Evolutionary conservation across 1,140 invertebrate genomes (phyloP), one percentile per base, ranked within the genome.

Genomic region (Holotrichia oblita): DNA sequence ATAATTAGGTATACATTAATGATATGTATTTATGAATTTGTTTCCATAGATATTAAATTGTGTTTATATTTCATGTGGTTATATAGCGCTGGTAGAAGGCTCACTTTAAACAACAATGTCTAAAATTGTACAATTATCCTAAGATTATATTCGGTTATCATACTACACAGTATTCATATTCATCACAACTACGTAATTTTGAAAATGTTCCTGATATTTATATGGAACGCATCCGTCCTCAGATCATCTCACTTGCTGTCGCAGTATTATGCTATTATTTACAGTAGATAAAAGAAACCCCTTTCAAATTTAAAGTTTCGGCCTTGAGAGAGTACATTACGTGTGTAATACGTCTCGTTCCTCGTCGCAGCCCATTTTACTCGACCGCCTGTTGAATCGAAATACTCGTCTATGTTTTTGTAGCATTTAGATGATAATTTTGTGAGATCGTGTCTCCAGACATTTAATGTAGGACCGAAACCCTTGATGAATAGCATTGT

Each of bases 391-490:
- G 61, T 69, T 69, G 61, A 69, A 69, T 69, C 61, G 61, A 69
- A 69, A 69, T 69, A 22, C 22, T 8, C 22, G 44, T 48, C 44
- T 48, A 17, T 48, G 44, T 48, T 48, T 48, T 48, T 48, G 61
- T 69, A 69, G 27, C 61, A 69, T 69, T 69, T 69, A 69, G 61
- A 69, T 69, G 61, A 69, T 69, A 69, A 69, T 69, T 69, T 27
- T 69, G 2, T 69, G 61, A 69, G 61, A 69, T 69, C 61, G 61
- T 69, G 61, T 69, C 22, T 7, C 61, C 22, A 27, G 61, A 14
- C 61, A 22, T 27, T 24, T 7, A 14, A 69, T 34, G 61, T 14
- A 22, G 61, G 22, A 69, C 22, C 22, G 61, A 69, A 20, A 69
- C 61, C 22, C 61, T 69, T 69, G 61, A 69, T 69, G 61, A 69